Evolutionary conservation across 2,888 invertebrate genomes (phyloP), one percentile per base, ranked within the genome.

Genomic region (Torymus aiolomorphi): DNA sequence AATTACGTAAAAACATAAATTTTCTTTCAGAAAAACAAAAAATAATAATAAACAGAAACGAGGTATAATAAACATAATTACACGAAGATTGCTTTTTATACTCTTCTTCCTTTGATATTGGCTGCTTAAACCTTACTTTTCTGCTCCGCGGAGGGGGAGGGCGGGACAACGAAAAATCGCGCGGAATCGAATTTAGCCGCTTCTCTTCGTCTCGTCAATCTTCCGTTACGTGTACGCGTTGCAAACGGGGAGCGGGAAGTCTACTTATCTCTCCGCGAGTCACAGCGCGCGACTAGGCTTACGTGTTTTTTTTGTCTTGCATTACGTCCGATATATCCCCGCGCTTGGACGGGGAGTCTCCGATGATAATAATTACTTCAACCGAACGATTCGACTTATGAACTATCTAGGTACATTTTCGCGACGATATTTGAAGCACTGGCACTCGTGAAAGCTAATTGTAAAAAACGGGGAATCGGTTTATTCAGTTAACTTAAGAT

Each of bases 401-500:
- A 71, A 61, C 76, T 72, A 72, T 61, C 59, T 76, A 80, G 80
- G 76, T 80, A 80, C 76, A 67, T 65, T 67, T 67, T 67, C 59
- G 67, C 76, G 59, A 67, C 62, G 80, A 76, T 67, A 77, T 77
- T 66, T 62, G 57, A 78, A 82, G 71, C 80, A 80, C 82, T 80
- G 77, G 82, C 82, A 82, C 80, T 80, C 82, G 74, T 76, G 71
- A 77, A 80, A 82, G 80, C 75, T 82, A 77, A 82, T 74, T 67
- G 57, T 51, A 54, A 56, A 59, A 74, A 74, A 56, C 51, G 16
- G 72, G 18, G 31, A 49, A 5, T 70, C 71, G 51, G 59, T 31
- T 20, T 18, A 42, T 14, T 54, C n/a, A 59, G 62, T 65, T 63
- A 71, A 72, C n/a, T 67, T 10, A 72, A 59, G 10, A 42, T 12